Percentiles rank a stretch among this genome's conserved stretches.
These are phyloP conservation scores for Saccostrea glomerata DNA, from an alignment of 1,140 invertebrate species.

Conservation along the genomic window DNA sequence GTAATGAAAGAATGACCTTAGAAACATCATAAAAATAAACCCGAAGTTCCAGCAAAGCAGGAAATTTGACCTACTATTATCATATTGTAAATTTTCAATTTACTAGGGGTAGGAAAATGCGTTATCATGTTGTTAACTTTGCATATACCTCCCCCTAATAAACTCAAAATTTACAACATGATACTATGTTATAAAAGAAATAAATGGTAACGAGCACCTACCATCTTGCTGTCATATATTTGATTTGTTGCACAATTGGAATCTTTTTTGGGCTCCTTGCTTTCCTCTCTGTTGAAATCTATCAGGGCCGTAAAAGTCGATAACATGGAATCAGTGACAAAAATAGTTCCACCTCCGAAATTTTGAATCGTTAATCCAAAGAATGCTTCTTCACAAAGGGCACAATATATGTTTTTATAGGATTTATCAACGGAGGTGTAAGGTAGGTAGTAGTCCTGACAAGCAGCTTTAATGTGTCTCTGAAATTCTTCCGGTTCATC, in stretches of 20 bases:
- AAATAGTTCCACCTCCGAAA: neutral
- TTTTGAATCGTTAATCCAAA: neutral
- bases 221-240: neutral
- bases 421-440: neutral
- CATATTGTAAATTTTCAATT: too few relatives aligned
- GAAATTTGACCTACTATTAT: too few relatives aligned
- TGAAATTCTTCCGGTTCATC: too few relatives aligned
- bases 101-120: too few relatives aligned
- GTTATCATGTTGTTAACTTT: too few relatives aligned
- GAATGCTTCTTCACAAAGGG: neutral
- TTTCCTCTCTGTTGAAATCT: neutral
- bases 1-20: too few relatives aligned
- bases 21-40: too few relatives aligned
- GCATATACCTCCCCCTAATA: too few relatives aligned
- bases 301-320: neutral
- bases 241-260: neutral
- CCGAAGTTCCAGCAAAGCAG: too few relatives aligned
- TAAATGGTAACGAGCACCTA: neutral
- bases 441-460: neutral
- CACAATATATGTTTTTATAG: conserved; percentile 33
- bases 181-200: neutral
- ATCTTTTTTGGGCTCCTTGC: neutral
- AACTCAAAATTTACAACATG: too few relatives aligned
- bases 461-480: neutral
- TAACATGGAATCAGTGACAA: neutral